Conservation (phyloP, 2,888 invertebrate genomes). For the Latheticus oryzae region DNA sequence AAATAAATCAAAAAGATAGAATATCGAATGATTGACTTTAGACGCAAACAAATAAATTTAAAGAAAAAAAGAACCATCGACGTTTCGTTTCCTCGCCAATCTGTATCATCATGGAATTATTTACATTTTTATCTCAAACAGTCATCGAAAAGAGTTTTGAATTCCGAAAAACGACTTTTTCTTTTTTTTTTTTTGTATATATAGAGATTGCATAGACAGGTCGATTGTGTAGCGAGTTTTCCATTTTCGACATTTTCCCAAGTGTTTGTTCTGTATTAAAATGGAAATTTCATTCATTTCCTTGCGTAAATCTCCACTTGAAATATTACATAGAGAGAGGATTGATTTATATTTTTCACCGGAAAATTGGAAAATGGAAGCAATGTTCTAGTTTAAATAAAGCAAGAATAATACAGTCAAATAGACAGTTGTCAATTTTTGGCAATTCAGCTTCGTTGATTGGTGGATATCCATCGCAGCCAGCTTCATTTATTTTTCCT, state of each 20-base stretch:
- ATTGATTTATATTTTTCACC: conserved; percentile 50
- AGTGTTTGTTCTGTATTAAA: conserved; percentile 58
- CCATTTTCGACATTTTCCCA: conserved; percentile 56
- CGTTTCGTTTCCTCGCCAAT: conserved; percentile 36
- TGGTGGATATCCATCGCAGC: no score
- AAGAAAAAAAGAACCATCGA: conserved; percentile 26
- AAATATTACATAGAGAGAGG: conserved; percentile 50
- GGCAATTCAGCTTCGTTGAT: no score
- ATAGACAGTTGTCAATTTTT: no score
- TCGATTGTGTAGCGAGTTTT: conserved; percentile 21
- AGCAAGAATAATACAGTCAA: no score
- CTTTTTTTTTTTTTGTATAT: conserved; percentile 3
- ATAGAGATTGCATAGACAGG: not conserved
- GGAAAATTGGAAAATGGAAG: conserved; percentile 23
- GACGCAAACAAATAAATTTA: conserved; percentile 43
- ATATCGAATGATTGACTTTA: conserved; percentile 44
- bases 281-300: conserved; percentile 60
- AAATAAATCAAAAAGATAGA: conserved; percentile 43
- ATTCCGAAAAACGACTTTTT: no score
- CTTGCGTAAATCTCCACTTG: conserved; percentile 54
- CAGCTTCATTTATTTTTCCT: not conserved
- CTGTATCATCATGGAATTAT: conserved; percentile 33
- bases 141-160: conserved; percentile 13
- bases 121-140: conserved; percentile 29
- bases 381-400: no score